Percentiles rank a stretch among this genome's conserved stretches.
Evolutionary conservation across 1,140 invertebrate species (phyloP).

Genomic region (Phortica variegata): DNA sequence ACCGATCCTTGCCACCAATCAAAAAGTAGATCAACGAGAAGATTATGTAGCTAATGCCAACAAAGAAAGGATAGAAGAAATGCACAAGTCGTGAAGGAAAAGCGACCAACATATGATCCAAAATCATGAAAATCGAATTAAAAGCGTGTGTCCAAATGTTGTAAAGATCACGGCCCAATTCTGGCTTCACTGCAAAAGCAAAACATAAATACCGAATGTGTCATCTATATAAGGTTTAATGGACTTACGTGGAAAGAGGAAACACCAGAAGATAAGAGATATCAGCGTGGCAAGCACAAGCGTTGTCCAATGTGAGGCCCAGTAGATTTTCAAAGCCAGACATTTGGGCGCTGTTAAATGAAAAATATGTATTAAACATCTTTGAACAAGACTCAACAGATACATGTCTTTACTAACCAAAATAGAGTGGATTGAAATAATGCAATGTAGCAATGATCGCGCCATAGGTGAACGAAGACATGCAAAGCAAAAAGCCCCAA

Average conservation of each 20-base stretch:
- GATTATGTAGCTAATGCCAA: slow-evolving; percentile 63
- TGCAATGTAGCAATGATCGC: slow-evolving; percentile 19
- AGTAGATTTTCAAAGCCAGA: slow-evolving; percentile 20
- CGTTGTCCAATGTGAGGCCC: slow-evolving; percentile 26
- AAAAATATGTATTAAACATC: neutral
- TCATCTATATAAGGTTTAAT: no score
- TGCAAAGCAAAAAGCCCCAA: slow-evolving; percentile 30
- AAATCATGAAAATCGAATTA: slow-evolving; percentile 69
- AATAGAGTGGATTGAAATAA: neutral
- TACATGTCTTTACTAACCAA: slow-evolving; percentile 16
- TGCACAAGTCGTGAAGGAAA: slow-evolving; percentile 68
- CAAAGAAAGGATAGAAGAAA: slow-evolving; percentile 66
- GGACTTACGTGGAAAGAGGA: slow-evolving; percentile 8
- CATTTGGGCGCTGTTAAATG: neutral
- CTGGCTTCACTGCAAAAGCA: no score
- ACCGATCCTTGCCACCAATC: slow-evolving; percentile 67
- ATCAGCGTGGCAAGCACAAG: slow-evolving; percentile 2
- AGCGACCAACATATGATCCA: slow-evolving; percentile 68
- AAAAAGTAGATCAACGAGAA: slow-evolving; percentile 71
- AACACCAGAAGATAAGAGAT: slow-evolving; percentile 12
- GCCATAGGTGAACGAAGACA: slow-evolving; percentile 9
- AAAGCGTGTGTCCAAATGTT: slow-evolving; percentile 70
- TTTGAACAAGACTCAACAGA: neutral
- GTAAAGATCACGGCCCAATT: neutral
- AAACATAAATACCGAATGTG: no score